A percentile compares a stretch with the other conserved stretches of the same genome.
These are phyloP conservation scores for Gallinago solitaria DNA, from an alignment of 2,797 vertebrate species.

Conservation along the genomic window DNA sequence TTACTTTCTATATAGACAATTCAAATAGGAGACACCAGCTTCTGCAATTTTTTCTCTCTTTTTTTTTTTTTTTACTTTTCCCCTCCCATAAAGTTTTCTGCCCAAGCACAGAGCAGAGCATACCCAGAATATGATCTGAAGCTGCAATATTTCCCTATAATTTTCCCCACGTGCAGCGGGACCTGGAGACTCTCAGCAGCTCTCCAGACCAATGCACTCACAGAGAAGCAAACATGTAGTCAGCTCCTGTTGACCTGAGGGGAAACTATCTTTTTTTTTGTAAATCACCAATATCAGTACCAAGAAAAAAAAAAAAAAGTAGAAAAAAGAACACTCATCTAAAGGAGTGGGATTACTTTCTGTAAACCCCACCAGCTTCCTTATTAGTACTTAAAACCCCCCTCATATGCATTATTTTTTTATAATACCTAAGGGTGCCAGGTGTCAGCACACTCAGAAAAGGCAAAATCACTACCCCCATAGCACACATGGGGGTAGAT, in stretches of 20 bases:
- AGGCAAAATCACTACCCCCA: neutral
- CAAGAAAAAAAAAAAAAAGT: too few relatives aligned
- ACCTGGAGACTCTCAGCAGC: neutral
- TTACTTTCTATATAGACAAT: neutral
- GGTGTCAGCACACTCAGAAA: neutral
- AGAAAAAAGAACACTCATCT: neutral
- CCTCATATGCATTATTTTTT: neutral
- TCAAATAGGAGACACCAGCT: neutral
- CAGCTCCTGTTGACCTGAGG: neutral
- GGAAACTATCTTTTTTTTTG: neutral
- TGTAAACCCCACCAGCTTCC: neutral
- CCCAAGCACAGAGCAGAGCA: neutral
- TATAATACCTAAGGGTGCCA: neutral
- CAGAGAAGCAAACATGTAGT: neutral
- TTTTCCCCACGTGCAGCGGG: neutral
- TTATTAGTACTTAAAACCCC: neutral
- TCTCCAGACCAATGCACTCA: neutral
- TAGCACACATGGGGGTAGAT: neutral
- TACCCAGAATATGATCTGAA: neutral
- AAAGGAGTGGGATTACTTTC: neutral
- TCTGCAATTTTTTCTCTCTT: neutral
- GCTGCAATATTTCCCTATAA: neutral
- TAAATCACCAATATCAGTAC: neutral
- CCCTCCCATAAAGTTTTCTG: neutral
- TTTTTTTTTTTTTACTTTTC: fast-evolving